A percentile compares a stretch with the other conserved stretches of the same genome.
phyloP scores from a whole-genome alignment of 2,888 invertebrate genomes.

The Clunio marinus region DNA sequence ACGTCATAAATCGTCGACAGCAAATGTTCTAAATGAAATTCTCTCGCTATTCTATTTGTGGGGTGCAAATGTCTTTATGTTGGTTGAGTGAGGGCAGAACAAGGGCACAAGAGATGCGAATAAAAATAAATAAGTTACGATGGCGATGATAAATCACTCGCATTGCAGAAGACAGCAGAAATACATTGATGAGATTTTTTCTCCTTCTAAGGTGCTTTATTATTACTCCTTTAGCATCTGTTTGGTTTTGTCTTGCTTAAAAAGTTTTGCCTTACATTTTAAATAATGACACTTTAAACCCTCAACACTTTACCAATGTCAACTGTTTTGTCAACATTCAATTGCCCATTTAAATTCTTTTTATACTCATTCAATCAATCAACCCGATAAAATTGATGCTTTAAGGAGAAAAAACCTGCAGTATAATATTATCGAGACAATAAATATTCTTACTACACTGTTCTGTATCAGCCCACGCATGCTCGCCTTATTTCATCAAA shows the following conservation, averaged over 20 bases:
- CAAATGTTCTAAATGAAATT: constrained; percentile 18
- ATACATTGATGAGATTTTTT: too few species aligned
- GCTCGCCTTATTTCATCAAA: constrained; percentile 5
- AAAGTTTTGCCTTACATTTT: too few species aligned
- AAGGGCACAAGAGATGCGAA: neutral
- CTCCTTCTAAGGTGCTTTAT: too few species aligned
- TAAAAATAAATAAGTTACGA: constrained; percentile 5
- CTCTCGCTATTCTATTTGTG: neutral
- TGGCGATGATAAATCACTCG: constrained; percentile 9
- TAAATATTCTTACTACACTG: constrained; percentile 4
- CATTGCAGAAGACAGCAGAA: neutral
- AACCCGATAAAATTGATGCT: neutral
- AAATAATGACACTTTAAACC: constrained; percentile 13
- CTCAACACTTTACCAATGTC: too few species aligned
- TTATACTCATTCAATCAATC: constrained; percentile 4
- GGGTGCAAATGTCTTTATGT: neutral
- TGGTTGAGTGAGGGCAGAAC: neutral
- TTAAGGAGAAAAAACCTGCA: too few species aligned
- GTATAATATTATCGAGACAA: neutral
- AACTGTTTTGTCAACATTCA: neutral
- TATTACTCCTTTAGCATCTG: too few species aligned
- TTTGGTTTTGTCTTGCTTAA: too few species aligned
- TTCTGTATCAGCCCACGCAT: neutral
- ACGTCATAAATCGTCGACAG: constrained; percentile 22
- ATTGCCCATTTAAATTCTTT: neutral